A percentile compares a stretch with the other conserved stretches of the same genome.
Conservation (phyloP, 2,113 vertebrate genomes). For the Polyodon spathula region DNA sequence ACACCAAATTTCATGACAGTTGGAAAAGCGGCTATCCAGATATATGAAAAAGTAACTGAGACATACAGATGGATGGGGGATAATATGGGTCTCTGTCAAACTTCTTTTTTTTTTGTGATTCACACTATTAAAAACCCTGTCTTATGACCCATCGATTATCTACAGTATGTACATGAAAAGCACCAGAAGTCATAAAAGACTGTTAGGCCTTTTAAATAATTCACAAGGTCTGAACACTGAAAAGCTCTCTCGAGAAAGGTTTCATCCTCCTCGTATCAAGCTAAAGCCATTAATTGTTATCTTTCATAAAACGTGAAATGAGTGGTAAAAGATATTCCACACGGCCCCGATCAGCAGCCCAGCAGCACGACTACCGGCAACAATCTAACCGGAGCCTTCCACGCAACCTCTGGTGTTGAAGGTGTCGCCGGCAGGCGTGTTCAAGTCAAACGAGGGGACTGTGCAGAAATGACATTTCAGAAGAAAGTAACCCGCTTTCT, state of each 20-base stretch:
- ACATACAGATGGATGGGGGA: too few species aligned
- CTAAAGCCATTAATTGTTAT: constrained; percentile 60
- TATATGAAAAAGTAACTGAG: too few species aligned
- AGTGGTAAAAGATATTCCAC: constrained; percentile 58
- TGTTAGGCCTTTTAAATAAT: neutral
- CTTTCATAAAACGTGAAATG: constrained; percentile 71
- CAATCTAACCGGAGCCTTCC: constrained; percentile 10
- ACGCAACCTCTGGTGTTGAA: neutral
- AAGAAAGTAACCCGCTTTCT: too few species aligned
- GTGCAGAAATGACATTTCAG: neutral
- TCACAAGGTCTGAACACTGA: neutral
- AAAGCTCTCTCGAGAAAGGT: neutral
- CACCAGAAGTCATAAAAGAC: constrained; percentile 14
- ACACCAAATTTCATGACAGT: too few species aligned
- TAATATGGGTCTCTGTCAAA: too few species aligned
- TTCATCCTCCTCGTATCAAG: constrained; percentile 16
- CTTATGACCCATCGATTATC: too few species aligned
- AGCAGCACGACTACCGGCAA: constrained; percentile 15
- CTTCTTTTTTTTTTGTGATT: too few species aligned
- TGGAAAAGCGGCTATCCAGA: too few species aligned
- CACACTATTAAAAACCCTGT: too few species aligned
- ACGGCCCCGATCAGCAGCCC: constrained; percentile 22
- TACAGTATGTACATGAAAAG: constrained; percentile 27
- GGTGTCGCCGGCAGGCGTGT: constrained; percentile 5
- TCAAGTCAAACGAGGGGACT: neutral